Percentiles rank a stretch among this genome's conserved stretches.
phyloP scores from a whole-genome alignment of 2,113 vertebrate species.

The Centrocercus urophasianus region DNA sequence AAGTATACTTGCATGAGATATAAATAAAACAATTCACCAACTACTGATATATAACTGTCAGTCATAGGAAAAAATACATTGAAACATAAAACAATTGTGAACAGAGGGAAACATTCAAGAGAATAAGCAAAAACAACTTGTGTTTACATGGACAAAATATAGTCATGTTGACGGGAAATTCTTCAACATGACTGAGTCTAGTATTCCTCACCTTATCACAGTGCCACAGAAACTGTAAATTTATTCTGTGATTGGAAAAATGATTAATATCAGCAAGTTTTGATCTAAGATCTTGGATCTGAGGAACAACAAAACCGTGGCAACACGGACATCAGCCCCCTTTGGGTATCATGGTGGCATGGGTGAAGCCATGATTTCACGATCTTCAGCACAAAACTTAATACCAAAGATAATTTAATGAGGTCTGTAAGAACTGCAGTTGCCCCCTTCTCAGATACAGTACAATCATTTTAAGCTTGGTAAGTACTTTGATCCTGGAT shows the following conservation, averaged over 20 bases:
- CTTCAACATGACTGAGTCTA: neutral
- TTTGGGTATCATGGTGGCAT: neutral
- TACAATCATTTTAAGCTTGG: neutral
- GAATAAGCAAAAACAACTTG: neutral
- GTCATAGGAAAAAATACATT: neutral
- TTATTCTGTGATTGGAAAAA: neutral
- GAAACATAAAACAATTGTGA: neutral
- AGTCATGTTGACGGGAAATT: neutral
- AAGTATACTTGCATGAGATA: neutral
- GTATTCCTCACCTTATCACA: neutral
- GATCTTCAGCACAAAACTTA: neutral
- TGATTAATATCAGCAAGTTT: neutral
- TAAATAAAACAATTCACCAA: rapidly evolving
- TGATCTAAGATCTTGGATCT: neutral
- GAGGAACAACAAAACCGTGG: neutral
- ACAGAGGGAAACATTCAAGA: neutral
- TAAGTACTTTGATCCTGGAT: neutral
- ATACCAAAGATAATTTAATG: neutral
- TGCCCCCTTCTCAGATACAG: neutral
- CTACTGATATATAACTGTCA: neutral
- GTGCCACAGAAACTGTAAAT: neutral
- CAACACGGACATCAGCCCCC: neutral
- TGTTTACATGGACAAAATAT: neutral
- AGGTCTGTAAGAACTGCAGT: neutral
- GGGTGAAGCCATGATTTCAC: neutral